phyloP scores from a whole-genome alignment of 2,888 invertebrate genomes.

The Meiosimyza decipiens region DNA sequence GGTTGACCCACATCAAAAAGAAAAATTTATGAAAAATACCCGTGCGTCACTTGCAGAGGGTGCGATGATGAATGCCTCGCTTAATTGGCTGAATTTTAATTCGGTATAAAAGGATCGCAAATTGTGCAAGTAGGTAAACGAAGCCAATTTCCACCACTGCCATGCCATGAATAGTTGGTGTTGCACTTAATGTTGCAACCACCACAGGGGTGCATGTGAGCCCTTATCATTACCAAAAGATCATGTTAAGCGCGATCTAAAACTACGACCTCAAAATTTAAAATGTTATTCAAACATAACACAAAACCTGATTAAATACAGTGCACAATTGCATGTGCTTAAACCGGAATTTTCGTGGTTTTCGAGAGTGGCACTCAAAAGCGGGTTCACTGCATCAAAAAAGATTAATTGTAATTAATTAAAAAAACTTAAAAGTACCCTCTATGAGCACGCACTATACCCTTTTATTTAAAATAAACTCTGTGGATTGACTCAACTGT shows the following conservation, averaged over 20 bases:
- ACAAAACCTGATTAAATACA: no score
- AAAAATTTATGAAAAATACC: no score
- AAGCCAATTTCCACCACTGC: conserved; percentile 1
- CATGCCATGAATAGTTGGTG: background rate
- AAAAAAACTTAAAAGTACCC: no score
- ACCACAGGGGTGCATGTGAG: background rate
- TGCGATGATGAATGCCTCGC: conserved; percentile 17
- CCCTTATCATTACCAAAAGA: background rate
- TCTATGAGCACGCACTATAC: no score
- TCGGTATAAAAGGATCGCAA: background rate
- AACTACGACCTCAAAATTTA: background rate
- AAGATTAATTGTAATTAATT: no score
- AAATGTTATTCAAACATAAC: background rate
- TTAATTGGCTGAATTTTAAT: conserved; percentile 10
- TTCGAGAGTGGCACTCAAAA: no score
- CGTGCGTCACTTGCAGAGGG: background rate
- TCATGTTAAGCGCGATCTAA: background rate
- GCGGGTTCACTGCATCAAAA: no score
- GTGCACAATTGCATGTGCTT: no score
- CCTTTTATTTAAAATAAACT: no score
- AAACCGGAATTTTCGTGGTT: no score
- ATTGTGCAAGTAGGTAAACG: background rate
- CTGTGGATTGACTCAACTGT: no score
- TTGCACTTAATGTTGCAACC: background rate
- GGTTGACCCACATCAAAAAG: no score